Conservation (phyloP, 2,113 vertebrate species). For the Microtus pennsylvanicus region DNA sequence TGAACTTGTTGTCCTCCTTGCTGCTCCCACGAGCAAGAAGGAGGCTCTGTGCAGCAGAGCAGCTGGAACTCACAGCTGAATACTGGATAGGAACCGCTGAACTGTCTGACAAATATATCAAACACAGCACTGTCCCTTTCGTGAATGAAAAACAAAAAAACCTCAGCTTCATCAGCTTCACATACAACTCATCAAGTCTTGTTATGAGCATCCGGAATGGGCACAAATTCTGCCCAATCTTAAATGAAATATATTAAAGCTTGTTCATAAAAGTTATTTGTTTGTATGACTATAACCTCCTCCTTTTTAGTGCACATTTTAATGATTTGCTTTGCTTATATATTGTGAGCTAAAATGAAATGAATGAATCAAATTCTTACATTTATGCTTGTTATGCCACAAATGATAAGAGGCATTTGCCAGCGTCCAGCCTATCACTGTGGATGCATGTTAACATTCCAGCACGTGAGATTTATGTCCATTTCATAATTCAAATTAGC, state of each 20-base stretch:
- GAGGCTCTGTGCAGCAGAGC: fast-evolving
- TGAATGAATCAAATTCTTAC: conserved; percentile 74
- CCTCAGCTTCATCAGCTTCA: neutral
- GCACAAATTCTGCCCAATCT: conserved; percentile 71
- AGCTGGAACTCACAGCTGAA: neutral
- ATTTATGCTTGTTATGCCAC: conserved; percentile 77
- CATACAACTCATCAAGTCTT: conserved; percentile 39
- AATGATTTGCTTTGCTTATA: conserved; percentile 78
- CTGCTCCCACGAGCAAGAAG: neutral
- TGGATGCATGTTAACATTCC: conserved; percentile 26
- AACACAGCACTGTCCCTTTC: neutral
- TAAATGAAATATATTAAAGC: conserved; percentile 67
- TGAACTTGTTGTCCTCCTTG: neutral
- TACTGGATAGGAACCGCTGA: neutral
- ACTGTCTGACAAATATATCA: neutral
- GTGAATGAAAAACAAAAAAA: neutral
- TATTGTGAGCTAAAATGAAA: conserved; percentile 81
- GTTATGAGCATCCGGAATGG: conserved; percentile 68
- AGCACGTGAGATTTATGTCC: conserved; percentile 71
- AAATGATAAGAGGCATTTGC: conserved; percentile 76
- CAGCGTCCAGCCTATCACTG: conserved; percentile 48
- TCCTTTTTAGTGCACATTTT: conserved; percentile 78
- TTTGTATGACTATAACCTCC: neutral
- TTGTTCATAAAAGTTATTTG: conserved; percentile 74
- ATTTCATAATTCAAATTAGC: conserved; percentile 79